A percentile compares a stretch with the other conserved stretches of the same genome.
These are phyloP conservation scores for Crocodylus rhombifer DNA, from an alignment of 2,797 vertebrate genomes.

Conservation along the genomic window DNA sequence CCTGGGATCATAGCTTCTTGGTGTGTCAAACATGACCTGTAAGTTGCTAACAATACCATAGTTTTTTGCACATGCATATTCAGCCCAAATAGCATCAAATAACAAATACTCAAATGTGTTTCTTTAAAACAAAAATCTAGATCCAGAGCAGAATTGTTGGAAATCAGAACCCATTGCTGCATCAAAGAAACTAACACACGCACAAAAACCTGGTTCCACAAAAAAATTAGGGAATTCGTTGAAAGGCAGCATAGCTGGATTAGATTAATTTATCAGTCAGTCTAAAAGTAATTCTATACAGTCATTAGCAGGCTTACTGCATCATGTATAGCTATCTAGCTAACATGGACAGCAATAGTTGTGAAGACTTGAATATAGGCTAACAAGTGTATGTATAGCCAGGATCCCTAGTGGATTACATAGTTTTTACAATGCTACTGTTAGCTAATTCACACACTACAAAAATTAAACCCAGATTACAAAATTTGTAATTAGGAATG, in stretches of 20 bases:
- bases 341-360: no score
- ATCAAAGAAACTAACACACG: not conserved
- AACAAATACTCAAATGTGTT: not conserved
- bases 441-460: not conserved
- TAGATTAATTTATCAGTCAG: slow-evolving; percentile 7
- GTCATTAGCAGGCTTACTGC: not conserved
- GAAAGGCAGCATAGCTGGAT: slow-evolving; percentile 10
- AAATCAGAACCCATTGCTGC: not conserved
- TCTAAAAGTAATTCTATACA: not conserved
- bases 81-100: slow-evolving; percentile 23
- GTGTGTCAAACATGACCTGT: not conserved
- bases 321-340: no score
- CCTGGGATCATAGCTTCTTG: not conserved
- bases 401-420: no score
- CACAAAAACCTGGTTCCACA: slow-evolving; percentile 20
- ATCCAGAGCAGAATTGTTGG: not conserved
- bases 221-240: not conserved
- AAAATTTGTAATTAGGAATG: not conserved
- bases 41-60: slow-evolving; percentile 5
- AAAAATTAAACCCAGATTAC: not conserved
- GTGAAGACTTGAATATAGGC: not conserved
- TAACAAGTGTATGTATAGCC: not conserved
- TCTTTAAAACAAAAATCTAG: not conserved
- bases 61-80: not conserved
- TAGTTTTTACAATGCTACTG: no score